phyloP scores from a whole-genome alignment of 2,888 invertebrate species.

The Pollenia griseotomentosa region DNA sequence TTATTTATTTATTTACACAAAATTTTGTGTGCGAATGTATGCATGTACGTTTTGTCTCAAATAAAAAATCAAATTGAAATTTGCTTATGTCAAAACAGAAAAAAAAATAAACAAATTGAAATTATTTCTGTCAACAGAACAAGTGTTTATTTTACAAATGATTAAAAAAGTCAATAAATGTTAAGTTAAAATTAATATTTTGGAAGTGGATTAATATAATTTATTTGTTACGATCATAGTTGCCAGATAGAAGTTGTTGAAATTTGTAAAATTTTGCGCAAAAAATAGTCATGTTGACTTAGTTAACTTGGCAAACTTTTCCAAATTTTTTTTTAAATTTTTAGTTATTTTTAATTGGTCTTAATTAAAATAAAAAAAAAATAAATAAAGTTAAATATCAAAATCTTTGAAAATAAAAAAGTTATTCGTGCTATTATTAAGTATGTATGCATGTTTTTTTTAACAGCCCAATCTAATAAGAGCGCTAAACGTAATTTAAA shows the following conservation, averaged over 20 bases:
- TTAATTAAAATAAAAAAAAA: too few relatives aligned
- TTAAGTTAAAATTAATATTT: background rate
- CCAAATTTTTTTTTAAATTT: too few relatives aligned
- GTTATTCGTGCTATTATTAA: too few relatives aligned
- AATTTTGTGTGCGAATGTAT: background rate
- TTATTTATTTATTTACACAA: background rate
- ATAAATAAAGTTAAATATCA: too few relatives aligned
- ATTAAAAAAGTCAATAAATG: conserved; percentile 3
- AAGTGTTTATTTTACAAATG: background rate
- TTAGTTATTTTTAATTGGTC: too few relatives aligned
- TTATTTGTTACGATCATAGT: background rate
- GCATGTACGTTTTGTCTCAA: background rate
- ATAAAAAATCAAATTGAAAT: background rate
- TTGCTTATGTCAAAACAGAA: background rate
- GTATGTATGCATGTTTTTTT: too few relatives aligned
- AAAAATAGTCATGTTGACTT: too few relatives aligned
- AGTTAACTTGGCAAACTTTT: too few relatives aligned
- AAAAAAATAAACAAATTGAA: background rate
- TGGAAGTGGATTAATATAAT: background rate
- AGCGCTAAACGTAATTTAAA: too few relatives aligned
- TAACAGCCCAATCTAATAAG: too few relatives aligned
- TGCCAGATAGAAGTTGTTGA: too few relatives aligned
- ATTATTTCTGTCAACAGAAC: background rate
- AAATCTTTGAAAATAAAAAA: too few relatives aligned
- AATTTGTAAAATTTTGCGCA: background rate